Evolutionary conservation across 1,140 invertebrate genomes (phyloP), one percentile per base, ranked within the genome.

Genomic region (Macrobrachium rosenbergii): DNA sequence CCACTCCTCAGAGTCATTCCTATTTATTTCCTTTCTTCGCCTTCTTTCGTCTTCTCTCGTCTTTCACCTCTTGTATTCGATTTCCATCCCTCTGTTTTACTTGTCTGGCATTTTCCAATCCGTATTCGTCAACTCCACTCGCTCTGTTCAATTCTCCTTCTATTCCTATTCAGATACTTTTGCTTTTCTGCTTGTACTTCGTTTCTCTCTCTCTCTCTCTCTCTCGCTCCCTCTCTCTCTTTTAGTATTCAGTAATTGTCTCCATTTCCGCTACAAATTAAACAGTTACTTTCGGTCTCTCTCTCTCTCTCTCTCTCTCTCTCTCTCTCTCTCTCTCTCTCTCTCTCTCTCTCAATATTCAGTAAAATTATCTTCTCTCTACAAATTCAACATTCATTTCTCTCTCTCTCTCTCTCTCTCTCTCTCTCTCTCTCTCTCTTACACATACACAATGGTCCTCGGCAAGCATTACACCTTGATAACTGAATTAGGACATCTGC

Each of bases 151-250:
- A 16, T 37, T 75, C 28, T 37, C 72, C 17, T 75, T 1, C 16
- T n/a, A 16, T 28, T 75, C 2, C 17, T 28, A 16, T 28, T 16
- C 17, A 2, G 2, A 17, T 75, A 19, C 2, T 5, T 6, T 28
- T 37, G 17, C 5, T 28, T 75, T 28, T 75, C 72, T 75, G 14
- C 28, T n/a, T n/a, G n/a, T n/a, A n/a, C n/a, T n/a, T n/a, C n/a
- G 2, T 75, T 6, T 75, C 72, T 37, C 72, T 75, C 28, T 37
- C 72, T 37, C 72, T 75, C 28, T 75, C 72, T 75, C 28, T 75
- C 72, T 37, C 72, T 75, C 72, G 2, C 72, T 75, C 72, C 6
- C 19, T 37, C 28, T 75, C 28, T 37, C 72, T 37, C 72, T 75
- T 5, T 6, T 28, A n/a, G 2, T 64, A 19, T 64, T 64, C n/a